Evolutionary conservation across 2,113 vertebrate species (phyloP), one percentile per base, ranked within the genome.

Genomic region (Entomyzon cyanotis): DNA sequence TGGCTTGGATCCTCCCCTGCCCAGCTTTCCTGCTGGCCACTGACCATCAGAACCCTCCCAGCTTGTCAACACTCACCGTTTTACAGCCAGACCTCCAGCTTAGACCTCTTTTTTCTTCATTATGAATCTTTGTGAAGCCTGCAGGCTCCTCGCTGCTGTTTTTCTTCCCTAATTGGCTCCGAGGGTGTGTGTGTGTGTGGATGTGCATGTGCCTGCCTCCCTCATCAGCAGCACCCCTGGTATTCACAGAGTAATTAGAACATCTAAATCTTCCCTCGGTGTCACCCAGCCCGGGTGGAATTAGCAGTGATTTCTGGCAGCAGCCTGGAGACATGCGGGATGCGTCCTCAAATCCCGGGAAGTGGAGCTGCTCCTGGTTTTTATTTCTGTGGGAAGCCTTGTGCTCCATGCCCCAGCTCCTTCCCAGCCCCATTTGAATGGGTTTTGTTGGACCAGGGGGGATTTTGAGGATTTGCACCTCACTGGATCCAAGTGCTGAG

Each of bases 141-240:
- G 74, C 79, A 44, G 56, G 55, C 67, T 80, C 75, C 90, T 78
- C 18, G 84, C 86, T 89, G 93, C 80, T 94, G 78, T 70, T 94
- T 95, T 79, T 74, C 93, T 82, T 89, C 53, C 78, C 78, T 92
- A 94, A 93, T 96, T 94, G 89, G 89, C 93, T 94, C 47, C 4
- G 53, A 16, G 68, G 30, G 90, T 1, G 22, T 15, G 8, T 82
- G 8, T 82, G 12, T 82, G 86, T 92, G 95, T 79, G 94, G 88
- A 60, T 95, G 84, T 85, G 60, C 69, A 39, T 90, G 91, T 80
- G 85, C 94, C 93, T 90, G 96, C 96, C 94, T 93, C 94, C 94
- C 94, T 94, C 91, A 82, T 93, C 95, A 89, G 89, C 95, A 88
- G 91, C 96, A 89, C 94, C 95, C 94, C 89, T 87, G 88, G 46